Evolutionary conservation across 2,797 vertebrate species (phyloP).

Genomic region (Sebastes miniatus): DNA sequence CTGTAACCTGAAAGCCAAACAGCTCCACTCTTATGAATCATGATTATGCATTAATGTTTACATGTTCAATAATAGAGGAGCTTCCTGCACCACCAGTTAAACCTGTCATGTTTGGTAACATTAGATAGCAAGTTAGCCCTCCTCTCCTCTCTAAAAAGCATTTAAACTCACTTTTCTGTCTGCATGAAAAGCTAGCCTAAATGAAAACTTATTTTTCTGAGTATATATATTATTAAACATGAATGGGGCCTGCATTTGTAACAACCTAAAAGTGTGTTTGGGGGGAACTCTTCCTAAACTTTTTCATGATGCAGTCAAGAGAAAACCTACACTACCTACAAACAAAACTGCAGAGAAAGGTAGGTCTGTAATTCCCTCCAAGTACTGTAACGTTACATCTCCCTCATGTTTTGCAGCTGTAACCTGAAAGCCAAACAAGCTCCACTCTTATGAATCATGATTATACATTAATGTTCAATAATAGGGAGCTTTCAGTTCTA

Average conservation of each 20-base stretch:
- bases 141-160: not conserved
- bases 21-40: not conserved
- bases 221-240: not conserved
- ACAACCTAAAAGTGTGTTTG: not conserved
- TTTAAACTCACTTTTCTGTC: slow-evolving; percentile 5
- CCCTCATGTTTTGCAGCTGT: no score
- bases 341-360: not conserved
- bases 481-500: not conserved
- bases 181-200: no score
- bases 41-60: not conserved
- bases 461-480: not conserved
- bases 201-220: no score
- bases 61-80: not conserved
- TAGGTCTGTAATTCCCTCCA: slow-evolving; percentile 24
- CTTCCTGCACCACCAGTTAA: slow-evolving; percentile 56
- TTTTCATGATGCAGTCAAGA: not conserved
- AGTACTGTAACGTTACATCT: not conserved
- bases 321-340: not conserved
- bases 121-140: slow-evolving; percentile 54
- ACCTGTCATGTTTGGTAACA: slow-evolving; percentile 45
- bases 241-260: not conserved
- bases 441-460: not conserved
- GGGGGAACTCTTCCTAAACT: not conserved
- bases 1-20: not conserved
- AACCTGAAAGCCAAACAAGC: no score